Base-by-base conservation (phyloP, 2,888 invertebrate species). In the Eupeodes latifasciatus region DNA sequence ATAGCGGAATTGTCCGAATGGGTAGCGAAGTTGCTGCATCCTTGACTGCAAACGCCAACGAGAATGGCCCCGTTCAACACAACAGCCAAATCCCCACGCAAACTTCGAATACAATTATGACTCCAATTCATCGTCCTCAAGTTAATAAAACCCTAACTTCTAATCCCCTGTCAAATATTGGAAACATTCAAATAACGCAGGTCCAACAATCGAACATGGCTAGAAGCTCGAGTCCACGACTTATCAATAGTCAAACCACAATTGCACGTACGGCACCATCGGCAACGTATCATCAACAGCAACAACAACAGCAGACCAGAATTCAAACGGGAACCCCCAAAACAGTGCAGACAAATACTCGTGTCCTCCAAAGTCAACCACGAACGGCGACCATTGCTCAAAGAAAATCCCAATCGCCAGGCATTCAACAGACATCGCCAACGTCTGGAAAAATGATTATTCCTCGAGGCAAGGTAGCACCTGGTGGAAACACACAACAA, bases 1-100 rank as follows among this genome's bases (percentile, higher is more conserved):
- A 89, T 78, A 92, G 93, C 51, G 94, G 94, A 19, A 92, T 94
- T 40, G 92, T 93, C 44, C 92, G 94, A 11, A 90, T 92, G 79
- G 90, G 90, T 14, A 89, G 91, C n/a, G 90, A 90, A 57, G 69
- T 79, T 12, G 75, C 83, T 7, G 78, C 90, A 27, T 67, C 75
- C 4, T 85, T 66, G 34, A 67, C 79, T 53, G 79, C 53, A 75
- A 79, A 80, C 74, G 55, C 47, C 64, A 79, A 80, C 74, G 55
- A 89, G 76, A 62, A 53, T 67, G 51, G 82, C 47, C 16, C 85
- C n/a, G 10, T 12, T 49, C 27, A 27, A 27, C 27, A 27, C 27
- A 27, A 71, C 78, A 47, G 85, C 81, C 76, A 76, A 81, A 61
- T 27, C 27, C 2, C 2, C 27, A 27, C 27, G 27, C 16, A 78